These are phyloP conservation scores for Anseranas semipalmata DNA, from an alignment of 2,113 vertebrate species.

Conservation along the genomic window DNA sequence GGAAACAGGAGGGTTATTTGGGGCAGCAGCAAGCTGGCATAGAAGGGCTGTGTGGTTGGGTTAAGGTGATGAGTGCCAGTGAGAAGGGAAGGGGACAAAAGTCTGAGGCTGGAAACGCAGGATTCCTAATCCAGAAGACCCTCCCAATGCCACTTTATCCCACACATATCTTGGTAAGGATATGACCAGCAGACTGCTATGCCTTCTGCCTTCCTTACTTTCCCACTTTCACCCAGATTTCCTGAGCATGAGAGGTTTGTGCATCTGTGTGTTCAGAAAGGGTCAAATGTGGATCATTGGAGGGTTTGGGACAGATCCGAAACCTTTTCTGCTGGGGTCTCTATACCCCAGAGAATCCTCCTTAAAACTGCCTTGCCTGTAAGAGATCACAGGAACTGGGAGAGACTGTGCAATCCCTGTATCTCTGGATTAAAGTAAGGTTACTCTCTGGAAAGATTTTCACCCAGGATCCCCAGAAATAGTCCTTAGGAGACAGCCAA, in stretches of 20 bases:
- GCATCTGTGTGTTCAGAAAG: background rate
- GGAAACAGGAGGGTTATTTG: background rate
- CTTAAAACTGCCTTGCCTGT: background rate
- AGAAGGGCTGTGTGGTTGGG: background rate
- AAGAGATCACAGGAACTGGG: background rate
- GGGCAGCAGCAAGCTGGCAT: background rate
- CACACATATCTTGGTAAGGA: rapidly evolving
- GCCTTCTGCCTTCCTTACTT: background rate
- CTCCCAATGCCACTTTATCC: background rate
- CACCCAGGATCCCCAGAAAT: background rate
- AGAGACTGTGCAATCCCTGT: background rate
- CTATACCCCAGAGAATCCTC: background rate
- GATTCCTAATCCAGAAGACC: background rate
- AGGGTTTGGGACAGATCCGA: background rate
- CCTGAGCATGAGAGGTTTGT: background rate
- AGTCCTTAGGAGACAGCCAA: background rate
- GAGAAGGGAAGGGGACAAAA: background rate
- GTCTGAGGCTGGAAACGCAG: background rate
- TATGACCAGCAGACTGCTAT: background rate
- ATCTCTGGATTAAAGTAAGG: background rate
- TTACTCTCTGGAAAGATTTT: rapidly evolving
- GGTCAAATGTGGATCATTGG: background rate
- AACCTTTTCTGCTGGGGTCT: rapidly evolving
- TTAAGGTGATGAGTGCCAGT: background rate
- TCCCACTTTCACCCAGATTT: background rate